These are phyloP conservation scores for Sycobia sp. DNA, from an alignment of 1,140 invertebrate species.

Conservation along the genomic window DNA sequence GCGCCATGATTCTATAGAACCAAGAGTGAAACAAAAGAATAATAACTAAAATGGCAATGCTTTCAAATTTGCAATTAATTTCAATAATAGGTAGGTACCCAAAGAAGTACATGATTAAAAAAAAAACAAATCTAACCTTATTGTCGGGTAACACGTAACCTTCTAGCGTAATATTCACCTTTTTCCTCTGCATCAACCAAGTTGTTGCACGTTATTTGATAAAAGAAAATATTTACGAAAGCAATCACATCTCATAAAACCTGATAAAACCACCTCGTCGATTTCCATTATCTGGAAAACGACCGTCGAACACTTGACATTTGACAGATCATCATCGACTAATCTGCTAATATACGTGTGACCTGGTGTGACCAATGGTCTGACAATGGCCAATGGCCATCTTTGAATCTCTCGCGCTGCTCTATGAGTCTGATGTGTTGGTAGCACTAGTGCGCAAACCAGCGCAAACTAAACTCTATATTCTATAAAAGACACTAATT, in stretches of 20 bases:
- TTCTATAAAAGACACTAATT: too few relatives aligned
- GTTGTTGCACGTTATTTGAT: background rate
- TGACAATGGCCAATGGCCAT: too few relatives aligned
- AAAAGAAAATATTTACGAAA: background rate
- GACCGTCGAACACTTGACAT: slow-evolving; percentile 8
- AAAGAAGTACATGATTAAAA: too few relatives aligned
- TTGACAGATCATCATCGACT: slow-evolving; percentile 33
- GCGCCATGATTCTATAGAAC: slow-evolving; percentile 45
- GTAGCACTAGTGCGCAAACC: slow-evolving; percentile 15
- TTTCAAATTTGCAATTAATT: too few relatives aligned
- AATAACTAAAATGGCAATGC: too few relatives aligned
- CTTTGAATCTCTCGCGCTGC: slow-evolving; percentile 22
- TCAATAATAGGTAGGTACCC: too few relatives aligned
- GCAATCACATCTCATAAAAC: background rate
- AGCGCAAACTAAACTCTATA: too few relatives aligned
- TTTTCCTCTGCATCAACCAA: slow-evolving; percentile 1
- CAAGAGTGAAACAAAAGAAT: background rate
- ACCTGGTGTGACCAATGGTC: too few relatives aligned
- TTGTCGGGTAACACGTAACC: slow-evolving; percentile 9
- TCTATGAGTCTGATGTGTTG: too few relatives aligned
- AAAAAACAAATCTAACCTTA: slow-evolving; percentile 16
- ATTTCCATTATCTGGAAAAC: slow-evolving; percentile 4
- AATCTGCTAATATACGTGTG: too few relatives aligned
- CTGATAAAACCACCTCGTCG: background rate
- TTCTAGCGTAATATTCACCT: background rate